phyloP scores from a whole-genome alignment of 2,888 invertebrate species.

The Lacanobia oleracea region DNA sequence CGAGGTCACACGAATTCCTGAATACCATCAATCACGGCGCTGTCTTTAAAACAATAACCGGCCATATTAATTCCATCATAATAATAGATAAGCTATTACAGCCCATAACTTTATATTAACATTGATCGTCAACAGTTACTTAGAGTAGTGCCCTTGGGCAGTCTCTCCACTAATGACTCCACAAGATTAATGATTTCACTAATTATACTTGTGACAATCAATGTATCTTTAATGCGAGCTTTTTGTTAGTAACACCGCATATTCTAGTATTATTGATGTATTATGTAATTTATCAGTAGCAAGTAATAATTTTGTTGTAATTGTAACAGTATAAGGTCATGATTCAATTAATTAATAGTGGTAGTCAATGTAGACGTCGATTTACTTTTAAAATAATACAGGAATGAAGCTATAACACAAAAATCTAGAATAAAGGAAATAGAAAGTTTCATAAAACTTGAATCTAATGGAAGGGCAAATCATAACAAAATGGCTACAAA shows the following conservation, averaged over 20 bases:
- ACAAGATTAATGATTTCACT: conserved; percentile 88
- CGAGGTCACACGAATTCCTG: conserved; percentile 68
- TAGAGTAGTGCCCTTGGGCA: conserved; percentile 86
- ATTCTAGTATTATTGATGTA: conserved; percentile 66
- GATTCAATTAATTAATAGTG: conserved; percentile 24
- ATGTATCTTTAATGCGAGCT: conserved; percentile 79
- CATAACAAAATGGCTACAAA: conserved; percentile 20
- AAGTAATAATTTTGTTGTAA: conserved; percentile 56
- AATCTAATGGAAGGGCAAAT: conserved; percentile 37
- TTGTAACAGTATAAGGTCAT: conserved; percentile 54
- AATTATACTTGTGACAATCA: conserved; percentile 88
- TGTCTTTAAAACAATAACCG: conserved; percentile 89
- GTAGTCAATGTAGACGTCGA: conserved; percentile 19
- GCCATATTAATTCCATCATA: conserved; percentile 82
- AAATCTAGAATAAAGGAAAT: conserved; percentile 11
- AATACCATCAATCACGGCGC: conserved; percentile 83
- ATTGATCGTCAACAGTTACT: conserved; percentile 86
- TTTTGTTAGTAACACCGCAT: conserved; percentile 74
- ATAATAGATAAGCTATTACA: conserved; percentile 87
- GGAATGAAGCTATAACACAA: conserved; percentile 32
- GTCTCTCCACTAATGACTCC: conserved; percentile 83
- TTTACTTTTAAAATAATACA: conserved; percentile 7
- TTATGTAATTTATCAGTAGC: conserved; percentile 63
- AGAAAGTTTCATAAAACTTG: conserved; percentile 18
- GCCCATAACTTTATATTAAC: conserved; percentile 83